Evolutionary conservation across 2,888 invertebrate genomes (phyloP).

Genomic region (Leptogaster cylindrica): DNA sequence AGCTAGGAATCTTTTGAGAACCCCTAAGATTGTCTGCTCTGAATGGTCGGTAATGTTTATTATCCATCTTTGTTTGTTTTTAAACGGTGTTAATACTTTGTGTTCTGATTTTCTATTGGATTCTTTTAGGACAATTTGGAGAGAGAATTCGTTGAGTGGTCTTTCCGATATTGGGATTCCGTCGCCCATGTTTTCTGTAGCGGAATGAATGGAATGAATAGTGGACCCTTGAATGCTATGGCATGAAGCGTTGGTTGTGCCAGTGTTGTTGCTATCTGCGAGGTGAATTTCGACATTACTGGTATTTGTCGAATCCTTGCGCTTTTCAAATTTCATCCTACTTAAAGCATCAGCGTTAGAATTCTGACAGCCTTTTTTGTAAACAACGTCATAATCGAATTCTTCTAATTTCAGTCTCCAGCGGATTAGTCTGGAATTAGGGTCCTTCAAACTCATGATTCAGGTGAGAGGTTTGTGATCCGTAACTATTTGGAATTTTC

Average conservation of each 20-base stretch:
- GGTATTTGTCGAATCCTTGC: background rate
- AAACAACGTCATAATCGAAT: slow-evolving; percentile 48
- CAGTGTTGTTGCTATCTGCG: too few species aligned
- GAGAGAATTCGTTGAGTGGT: slow-evolving; percentile 44
- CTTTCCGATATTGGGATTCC: slow-evolving; percentile 44
- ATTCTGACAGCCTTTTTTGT: slow-evolving; percentile 48
- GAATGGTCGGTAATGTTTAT: too few species aligned
- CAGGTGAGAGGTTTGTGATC: slow-evolving; percentile 50
- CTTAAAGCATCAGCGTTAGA: slow-evolving; percentile 47
- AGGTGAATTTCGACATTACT: too few species aligned
- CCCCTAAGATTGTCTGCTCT: too few species aligned
- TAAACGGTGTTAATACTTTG: too few species aligned
- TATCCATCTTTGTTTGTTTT: too few species aligned
- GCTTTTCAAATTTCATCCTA: slow-evolving; percentile 18
- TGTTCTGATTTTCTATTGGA: too few species aligned
- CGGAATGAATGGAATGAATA: slow-evolving; percentile 45
- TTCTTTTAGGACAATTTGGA: slow-evolving; percentile 45
- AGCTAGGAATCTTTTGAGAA: too few species aligned
- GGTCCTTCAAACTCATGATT: slow-evolving; percentile 55
- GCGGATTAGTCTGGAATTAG: slow-evolving; percentile 45
- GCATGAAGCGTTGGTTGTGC: too few species aligned
- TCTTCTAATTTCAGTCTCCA: slow-evolving; percentile 48
- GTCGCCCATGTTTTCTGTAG: slow-evolving; percentile 42
- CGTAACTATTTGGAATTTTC: slow-evolving; percentile 50
- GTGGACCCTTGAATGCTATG: too few species aligned